Base-by-base conservation (phyloP, 2,797 vertebrate species). In the Sorex maritimensis region DNA sequence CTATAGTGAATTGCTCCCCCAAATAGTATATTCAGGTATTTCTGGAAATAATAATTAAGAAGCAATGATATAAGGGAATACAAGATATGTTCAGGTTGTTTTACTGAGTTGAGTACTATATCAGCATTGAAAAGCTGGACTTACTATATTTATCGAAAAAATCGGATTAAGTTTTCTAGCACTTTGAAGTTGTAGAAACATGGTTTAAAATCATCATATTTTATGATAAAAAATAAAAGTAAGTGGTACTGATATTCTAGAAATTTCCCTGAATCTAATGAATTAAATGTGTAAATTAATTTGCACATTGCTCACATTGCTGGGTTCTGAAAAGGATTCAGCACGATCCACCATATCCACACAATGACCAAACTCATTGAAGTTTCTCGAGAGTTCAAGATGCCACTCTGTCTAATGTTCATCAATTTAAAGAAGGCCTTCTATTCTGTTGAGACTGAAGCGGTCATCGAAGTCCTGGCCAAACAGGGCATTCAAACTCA, bases 91-190 rank as follows among this genome's bases (percentile, higher is more conserved):
- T 58, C 15, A 68, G 49, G 1, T 61, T 69, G 24, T 84, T 63
- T 87, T 75, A 49, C 24, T 88, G 44, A 15, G 24, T 78, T 46
- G 21, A n/a, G 41, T 52, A 38, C 58, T 71, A 41, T 46, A 86
- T 91, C 10, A 77, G 13, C 46, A 52, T 6, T 91, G 34, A 91
- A 85, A 88, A 81, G 13, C 28, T 81, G 17, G 87, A 80, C n/a
- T 75, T 55, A 24, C 1, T 55, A 46, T 34, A 61, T 72, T 75
- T 84, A 82, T 85, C 67, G 28, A 81, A 65, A 67, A 49, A 61
- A 61, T n/a, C 71, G 6, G 12, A 17, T 17, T 34, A 73, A 30
- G 55, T 24, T 79, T 81, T 38, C 12, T 49, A 44, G 15, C 68
- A 52, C 17, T 67, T 38, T 72, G 63, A 71, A 85, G 58, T 88